phyloP scores from a whole-genome alignment of 2,888 invertebrate species.

The Xylophagus ater region DNA sequence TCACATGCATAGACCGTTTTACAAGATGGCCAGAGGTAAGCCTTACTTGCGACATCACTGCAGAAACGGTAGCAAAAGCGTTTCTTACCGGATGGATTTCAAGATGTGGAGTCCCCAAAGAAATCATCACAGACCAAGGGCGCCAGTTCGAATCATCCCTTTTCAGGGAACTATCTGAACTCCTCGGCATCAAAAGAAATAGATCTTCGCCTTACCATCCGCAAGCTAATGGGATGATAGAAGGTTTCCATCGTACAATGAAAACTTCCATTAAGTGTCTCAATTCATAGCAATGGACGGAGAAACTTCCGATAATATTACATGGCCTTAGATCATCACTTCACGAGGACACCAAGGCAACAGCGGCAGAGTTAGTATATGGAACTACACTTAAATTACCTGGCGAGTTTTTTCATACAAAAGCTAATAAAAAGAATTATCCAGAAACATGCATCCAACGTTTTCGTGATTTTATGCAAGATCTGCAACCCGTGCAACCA shows the following conservation, averaged over 20 bases:
- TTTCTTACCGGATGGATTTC: slow-evolving; percentile 1
- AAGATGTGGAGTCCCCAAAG: slow-evolving; percentile 1
- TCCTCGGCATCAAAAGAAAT: too few species aligned
- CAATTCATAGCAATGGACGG: too few species aligned
- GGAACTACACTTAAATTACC: slow-evolving; percentile 21
- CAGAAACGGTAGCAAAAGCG: too few species aligned
- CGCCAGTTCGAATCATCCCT: too few species aligned
- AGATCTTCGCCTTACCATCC: too few species aligned
- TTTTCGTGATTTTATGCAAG: neutral
- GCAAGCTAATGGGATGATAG: too few species aligned
- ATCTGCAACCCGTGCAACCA: neutral
- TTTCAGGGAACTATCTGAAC: too few species aligned
- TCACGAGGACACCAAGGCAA: slow-evolving; percentile 22
- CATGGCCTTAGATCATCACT: slow-evolving; percentile 12
- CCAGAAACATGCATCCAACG: slow-evolving; percentile 8
- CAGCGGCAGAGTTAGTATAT: slow-evolving; percentile 26
- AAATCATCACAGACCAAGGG: too few species aligned
- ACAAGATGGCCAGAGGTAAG: too few species aligned
- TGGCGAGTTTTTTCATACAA: neutral
- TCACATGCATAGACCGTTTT: slow-evolving; percentile 1
- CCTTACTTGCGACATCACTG: too few species aligned
- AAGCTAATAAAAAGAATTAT: neutral
- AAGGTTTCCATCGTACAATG: slow-evolving; percentile 30
- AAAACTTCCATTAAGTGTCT: too few species aligned
- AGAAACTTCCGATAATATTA: slow-evolving; percentile 2